A percentile compares a stretch with the other conserved stretches of the same genome.
Evolutionary conservation across 2,113 vertebrate species (phyloP).

Genomic region (Charadrius vociferus): DNA sequence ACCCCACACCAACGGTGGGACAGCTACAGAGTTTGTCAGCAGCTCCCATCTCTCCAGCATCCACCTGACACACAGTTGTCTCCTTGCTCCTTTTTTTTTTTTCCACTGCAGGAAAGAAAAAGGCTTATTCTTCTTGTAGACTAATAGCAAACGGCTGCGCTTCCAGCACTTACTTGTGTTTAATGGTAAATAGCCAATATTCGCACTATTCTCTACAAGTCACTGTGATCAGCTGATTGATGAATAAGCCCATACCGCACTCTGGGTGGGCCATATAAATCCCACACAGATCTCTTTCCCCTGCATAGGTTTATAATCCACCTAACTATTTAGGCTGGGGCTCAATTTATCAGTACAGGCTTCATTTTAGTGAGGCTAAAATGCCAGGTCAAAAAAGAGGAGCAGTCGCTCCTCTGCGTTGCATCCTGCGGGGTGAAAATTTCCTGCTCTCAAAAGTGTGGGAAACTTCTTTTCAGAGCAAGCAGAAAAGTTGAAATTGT

Average conservation of each 20-base stretch:
- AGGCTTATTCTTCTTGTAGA: background rate
- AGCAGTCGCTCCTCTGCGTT: background rate
- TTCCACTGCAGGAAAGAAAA: background rate
- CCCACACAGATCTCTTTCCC: background rate
- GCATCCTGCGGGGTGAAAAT: background rate
- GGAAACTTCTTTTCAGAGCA: background rate
- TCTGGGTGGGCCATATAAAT: background rate
- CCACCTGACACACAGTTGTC: background rate
- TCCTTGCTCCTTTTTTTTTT: background rate
- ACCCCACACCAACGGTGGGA: background rate
- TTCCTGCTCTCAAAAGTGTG: background rate
- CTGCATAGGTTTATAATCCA: background rate
- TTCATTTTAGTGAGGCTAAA: conserved; percentile 4
- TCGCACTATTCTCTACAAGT: background rate
- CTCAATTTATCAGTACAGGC: background rate
- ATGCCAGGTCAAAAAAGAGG: background rate
- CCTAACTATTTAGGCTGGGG: background rate
- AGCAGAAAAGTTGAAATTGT: background rate
- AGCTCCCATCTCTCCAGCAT: background rate
- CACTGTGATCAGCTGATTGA: background rate
- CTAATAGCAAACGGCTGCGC: background rate
- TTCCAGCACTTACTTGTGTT: background rate
- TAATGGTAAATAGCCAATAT: background rate
- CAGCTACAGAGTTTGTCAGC: background rate
- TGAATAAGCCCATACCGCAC: background rate